A percentile compares a stretch with the other conserved stretches of the same genome.
Conservation (phyloP, 64 coral and sea anemone species). For the Orbicella faveolata region DNA sequence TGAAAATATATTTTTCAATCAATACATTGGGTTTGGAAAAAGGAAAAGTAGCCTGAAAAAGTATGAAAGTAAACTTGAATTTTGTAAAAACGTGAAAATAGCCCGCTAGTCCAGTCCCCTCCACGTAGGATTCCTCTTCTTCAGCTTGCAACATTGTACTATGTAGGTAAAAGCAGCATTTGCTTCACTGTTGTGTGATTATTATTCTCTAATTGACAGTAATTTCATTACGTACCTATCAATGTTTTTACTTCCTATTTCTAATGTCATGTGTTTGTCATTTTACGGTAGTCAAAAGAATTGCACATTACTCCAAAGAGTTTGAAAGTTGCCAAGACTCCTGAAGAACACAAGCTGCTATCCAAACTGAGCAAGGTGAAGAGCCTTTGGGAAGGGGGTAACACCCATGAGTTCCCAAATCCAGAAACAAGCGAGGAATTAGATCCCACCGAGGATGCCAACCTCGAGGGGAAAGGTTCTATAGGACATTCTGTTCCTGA, state of each 20-base stretch:
- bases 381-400: constrained; percentile 24
- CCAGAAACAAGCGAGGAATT: not conserved
- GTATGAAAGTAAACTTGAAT: too few species aligned
- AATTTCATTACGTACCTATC: not conserved
- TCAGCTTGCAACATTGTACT: too few species aligned
- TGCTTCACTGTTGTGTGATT: too few species aligned
- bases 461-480: not conserved
- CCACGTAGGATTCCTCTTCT: too few species aligned
- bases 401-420: not conserved
- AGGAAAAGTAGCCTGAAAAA: too few species aligned
- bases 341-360: constrained; percentile 53
- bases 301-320: constrained; percentile 10
- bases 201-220: too few species aligned
- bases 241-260: not conserved
- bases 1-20: not conserved
- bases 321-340: constrained; percentile 35
- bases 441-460: not conserved
- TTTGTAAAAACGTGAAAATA: too few species aligned
- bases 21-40: too few species aligned
- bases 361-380: constrained; percentile 54
- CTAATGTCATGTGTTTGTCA: not conserved
- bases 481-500: not conserved
- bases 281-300: not conserved
- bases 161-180: too few species aligned
- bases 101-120: too few species aligned